Conservation (phyloP, 1,140 invertebrate species). For the Centruroides sculpturatus region DNA sequence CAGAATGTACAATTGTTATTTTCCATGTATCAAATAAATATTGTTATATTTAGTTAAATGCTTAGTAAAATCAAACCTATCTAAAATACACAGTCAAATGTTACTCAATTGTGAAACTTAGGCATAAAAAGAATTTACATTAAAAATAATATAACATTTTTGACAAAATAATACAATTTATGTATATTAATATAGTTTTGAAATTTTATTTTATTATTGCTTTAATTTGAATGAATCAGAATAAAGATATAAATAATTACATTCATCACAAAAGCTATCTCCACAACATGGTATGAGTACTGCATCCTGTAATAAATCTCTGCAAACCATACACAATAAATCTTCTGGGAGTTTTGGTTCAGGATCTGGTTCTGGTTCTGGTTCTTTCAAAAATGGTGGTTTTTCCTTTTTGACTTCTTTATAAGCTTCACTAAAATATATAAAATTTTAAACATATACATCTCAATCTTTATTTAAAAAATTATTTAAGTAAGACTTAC, state of each 20-base stretch:
- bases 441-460: constrained; percentile 10
- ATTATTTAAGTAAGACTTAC: constrained; percentile 41
- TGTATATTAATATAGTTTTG: background rate
- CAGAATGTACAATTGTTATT: too few relatives aligned
- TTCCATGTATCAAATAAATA: too few relatives aligned
- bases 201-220: background rate
- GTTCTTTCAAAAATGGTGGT: constrained; percentile 41
- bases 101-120: too few relatives aligned
- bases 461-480: background rate
- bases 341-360: constrained; percentile 71
- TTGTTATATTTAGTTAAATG: too few relatives aligned
- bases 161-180: background rate
- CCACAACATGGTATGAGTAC: constrained; percentile 95
- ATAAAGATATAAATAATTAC: constrained; percentile 39
- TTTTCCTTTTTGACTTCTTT: constrained; percentile 53
- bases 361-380: constrained; percentile 30
- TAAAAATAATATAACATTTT: background rate
- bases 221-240: background rate
- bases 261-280: constrained; percentile 96
- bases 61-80: too few relatives aligned
- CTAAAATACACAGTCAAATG: too few relatives aligned
- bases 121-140: too few relatives aligned
- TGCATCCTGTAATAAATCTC: constrained; percentile 84
- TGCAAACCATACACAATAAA: constrained; percentile 76
- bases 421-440: constrained; percentile 52